Base-by-base conservation (phyloP, 2,113 vertebrate genomes). In the Paradisaea rubra region DNA sequence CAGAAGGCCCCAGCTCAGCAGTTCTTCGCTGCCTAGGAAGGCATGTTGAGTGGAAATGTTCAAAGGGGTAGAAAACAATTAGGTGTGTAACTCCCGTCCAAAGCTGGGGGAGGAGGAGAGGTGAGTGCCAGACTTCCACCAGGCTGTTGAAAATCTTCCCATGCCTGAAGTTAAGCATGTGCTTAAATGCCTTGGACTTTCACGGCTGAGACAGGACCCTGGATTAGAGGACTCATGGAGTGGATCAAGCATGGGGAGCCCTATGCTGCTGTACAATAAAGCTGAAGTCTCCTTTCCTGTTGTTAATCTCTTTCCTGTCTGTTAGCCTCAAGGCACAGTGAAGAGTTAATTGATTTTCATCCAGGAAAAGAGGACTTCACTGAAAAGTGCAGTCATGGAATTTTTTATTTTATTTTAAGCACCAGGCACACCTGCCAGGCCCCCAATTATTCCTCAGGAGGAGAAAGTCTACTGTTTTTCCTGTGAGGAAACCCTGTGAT, bases 271-370 rank as follows among this genome's bases (percentile, higher is more conserved):
- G 93, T 94, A 96, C 79, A 86, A 95, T 96, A 96, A 97, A 97
- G 72, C 79, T 81, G 88, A 95, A 89, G 82, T 95, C 89, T 90
- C 93, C 94, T 95, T 97, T 96, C 96, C 95, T 96, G 93, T 93
- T 95, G 96, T 97, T 96, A 96, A 95, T 81, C 88, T 96, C 94
- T 95, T 97, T 97, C 95, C 96, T 95, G 95, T 96, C 95, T 96
- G 91, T 95, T 96, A 96, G 95, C 93, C 94, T 95, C 79, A 91
- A 95, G 96, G 94, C 96, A 94, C 76, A 96, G 95, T 91, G 94
- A 97, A 96, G 95, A 95, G 89, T 97, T 97, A 96, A 97, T 97
- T 96, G 96, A 95, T 96, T 97, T 97, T 95, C 95, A 95, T 97
- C 91, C 94, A 94, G 95, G 94, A 96, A 93, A 95, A 91, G 96